A percentile compares a stretch with the other conserved stretches of the same genome.
phyloP scores from a whole-genome alignment of 2,888 invertebrate species.

The Pseudoips prasinana region DNA sequence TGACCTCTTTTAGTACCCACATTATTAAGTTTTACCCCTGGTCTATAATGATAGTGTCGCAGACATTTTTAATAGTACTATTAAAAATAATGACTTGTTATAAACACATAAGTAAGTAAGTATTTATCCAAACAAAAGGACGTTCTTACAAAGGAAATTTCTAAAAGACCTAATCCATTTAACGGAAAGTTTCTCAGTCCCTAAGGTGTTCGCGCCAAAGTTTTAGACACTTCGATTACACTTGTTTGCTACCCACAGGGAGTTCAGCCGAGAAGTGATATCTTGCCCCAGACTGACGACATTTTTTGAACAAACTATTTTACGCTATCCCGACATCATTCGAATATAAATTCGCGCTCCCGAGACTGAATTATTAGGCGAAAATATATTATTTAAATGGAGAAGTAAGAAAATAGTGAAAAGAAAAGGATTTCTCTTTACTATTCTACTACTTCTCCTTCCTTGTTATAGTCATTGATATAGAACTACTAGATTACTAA shows the following conservation, averaged over 20 bases:
- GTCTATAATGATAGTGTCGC: too few species aligned
- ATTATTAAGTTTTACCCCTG: too few species aligned
- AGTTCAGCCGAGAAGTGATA: constrained; percentile 18
- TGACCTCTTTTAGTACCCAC: too few species aligned
- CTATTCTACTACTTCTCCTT: too few species aligned
- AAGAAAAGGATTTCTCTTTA: too few species aligned
- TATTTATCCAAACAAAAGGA: constrained; percentile 1
- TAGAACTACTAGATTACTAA: too few species aligned
- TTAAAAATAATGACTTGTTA: too few species aligned
- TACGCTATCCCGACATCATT: constrained; percentile 10
- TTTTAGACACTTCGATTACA: constrained; percentile 45
- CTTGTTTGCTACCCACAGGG: constrained; percentile 32
- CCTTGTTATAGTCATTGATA: too few species aligned
- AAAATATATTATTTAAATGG: too few species aligned
- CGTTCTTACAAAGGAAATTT: constrained; percentile 12
- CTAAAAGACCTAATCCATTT: constrained; percentile 37
- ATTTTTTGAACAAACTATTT: constrained; percentile 16
- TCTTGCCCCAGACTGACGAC: constrained; percentile 9
- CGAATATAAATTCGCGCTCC: constrained; percentile 12
- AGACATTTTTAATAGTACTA: too few species aligned
- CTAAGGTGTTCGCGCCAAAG: constrained; percentile 22
- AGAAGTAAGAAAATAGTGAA: too few species aligned
- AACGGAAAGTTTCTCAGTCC: constrained; percentile 33
- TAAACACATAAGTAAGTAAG: constrained; percentile 1
- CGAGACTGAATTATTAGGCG: too few species aligned